A percentile compares a stretch with the other conserved stretches of the same genome.
Evolutionary conservation across 2,113 vertebrate genomes (phyloP).

Genomic region (Tragelaphus strepsiceros): DNA sequence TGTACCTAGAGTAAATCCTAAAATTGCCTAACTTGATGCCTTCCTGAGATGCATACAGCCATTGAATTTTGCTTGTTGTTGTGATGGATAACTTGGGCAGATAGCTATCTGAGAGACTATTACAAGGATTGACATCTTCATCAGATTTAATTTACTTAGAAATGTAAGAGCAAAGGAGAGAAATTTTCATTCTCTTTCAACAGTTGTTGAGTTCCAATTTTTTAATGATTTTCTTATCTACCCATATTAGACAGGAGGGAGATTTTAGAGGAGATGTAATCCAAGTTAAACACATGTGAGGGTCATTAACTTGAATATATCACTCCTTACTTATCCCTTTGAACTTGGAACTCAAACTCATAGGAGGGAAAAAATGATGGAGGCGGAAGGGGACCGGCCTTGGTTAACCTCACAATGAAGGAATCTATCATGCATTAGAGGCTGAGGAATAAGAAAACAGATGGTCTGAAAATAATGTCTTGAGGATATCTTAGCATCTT

Average conservation of each 20-base stretch:
- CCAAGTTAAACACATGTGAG: conserved; percentile 66
- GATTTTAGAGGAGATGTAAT: conserved; percentile 55
- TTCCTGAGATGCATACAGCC: background rate
- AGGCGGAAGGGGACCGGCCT: conserved; percentile 32
- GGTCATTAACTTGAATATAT: conserved; percentile 67
- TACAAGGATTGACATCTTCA: background rate
- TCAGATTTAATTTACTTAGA: background rate
- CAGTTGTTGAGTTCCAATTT: conserved; percentile 32
- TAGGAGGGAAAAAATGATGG: conserved; percentile 33
- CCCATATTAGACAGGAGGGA: conserved; percentile 33
- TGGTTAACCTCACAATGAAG: conserved; percentile 46
- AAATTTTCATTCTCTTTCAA: conserved; percentile 36
- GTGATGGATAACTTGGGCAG: background rate
- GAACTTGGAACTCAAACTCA: conserved; percentile 60
- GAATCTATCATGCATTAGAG: conserved; percentile 27
- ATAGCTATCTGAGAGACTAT: background rate
- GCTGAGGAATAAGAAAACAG: conserved; percentile 33
- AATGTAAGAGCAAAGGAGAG: background rate
- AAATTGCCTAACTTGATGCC: background rate
- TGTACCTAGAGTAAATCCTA: background rate
- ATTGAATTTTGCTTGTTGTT: background rate
- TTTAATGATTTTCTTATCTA: conserved; percentile 64
- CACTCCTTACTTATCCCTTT: conserved; percentile 59
- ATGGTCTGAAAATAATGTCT: conserved; percentile 48
- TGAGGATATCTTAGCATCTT: conserved; percentile 38